Evolutionary conservation across 1,140 invertebrate species (phyloP), one percentile per base, ranked within the genome.

Genomic region (Caenorhabditis tropicalis): DNA sequence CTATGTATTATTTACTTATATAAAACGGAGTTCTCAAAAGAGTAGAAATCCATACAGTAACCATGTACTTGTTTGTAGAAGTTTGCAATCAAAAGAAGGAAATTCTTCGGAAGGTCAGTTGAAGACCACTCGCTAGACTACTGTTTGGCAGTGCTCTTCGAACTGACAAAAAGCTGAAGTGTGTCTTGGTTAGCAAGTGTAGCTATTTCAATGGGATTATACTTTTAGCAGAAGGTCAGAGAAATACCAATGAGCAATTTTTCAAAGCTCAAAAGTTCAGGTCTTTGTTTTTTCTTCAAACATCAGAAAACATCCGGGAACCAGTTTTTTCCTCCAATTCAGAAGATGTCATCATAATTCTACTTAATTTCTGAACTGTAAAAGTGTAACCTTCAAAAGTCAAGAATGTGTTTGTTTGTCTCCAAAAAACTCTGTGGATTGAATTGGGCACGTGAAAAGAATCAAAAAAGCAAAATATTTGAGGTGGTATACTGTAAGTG

Each of bases 111-210:
- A 29, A 65, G 58, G 21, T 74, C 36, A 74, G 19, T 39, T 10
- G 1, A 43, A 74, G 65, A 74, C 65, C 65, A 24, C 43, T 7
- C 4, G 16, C 36, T 58, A 31, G 33, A 74, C 65, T 43, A 74
- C 33, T 74, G 65, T 43, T 74, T 74, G 36, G 29, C n/a, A 21
- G 15, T 65, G 58, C 31, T 65, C 58, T 1, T 27, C 16, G 58
- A 65, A 31, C 53, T n/a, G n/a, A 58, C 58, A 36, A 65, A 65
- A 65, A 65, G 36, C 4, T n/a, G 31, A 65, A 65, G 58, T 65
- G 58, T 65, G 58, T 65, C 58, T 65, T 65, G 58, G 58, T 65
- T 33, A 31, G 29, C 58, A 56, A n/a, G 48, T 51, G 48, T 51
- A 15, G 48, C 48, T n/a, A 27, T 56, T 29, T 56, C 53, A 29